Percentiles rank a stretch among this genome's conserved stretches.
Conservation (phyloP, 2,888 invertebrate genomes). For the Vandiemenella viatica region DNA sequence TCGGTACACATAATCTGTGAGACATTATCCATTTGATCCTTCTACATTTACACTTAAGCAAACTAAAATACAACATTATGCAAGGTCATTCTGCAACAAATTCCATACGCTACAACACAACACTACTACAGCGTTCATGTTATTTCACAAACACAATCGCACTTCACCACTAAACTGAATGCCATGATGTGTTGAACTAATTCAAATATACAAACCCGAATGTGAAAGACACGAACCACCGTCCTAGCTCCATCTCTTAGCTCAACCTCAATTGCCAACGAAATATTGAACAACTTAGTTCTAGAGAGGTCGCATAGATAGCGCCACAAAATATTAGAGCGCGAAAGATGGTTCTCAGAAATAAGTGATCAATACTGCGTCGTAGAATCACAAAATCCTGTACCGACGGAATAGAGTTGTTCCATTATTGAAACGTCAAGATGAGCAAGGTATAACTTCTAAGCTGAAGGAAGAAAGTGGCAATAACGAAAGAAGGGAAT, state of each 20-base stretch:
- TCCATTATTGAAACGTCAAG: no score
- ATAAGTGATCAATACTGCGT: no score
- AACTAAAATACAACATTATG: conserved; percentile 3
- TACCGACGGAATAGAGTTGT: no score
- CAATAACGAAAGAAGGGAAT: no score
- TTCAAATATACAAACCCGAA: conserved; percentile 15
- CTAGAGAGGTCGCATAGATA: conserved; percentile 13
- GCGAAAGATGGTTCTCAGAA: no score
- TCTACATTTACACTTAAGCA: not conserved
- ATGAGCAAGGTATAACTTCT: no score
- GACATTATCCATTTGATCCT: not conserved
- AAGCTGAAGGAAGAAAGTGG: no score
- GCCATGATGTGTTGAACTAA: not conserved
- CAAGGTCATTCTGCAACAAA: conserved; percentile 8
- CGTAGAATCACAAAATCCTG: no score
- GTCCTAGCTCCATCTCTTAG: conserved; percentile 17
- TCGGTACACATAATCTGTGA: not conserved
- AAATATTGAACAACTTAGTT: conserved; percentile 15
- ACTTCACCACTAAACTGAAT: not conserved
- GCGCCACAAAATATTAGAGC: conserved; percentile 8
- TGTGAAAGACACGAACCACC: conserved; percentile 8
- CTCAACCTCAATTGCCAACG: conserved; percentile 15
- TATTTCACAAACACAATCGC: not conserved
- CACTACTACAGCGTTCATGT: not conserved
- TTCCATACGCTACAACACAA: not conserved